Base-by-base conservation (phyloP, 2,888 invertebrate species). In the Hydriomena furcata region DNA sequence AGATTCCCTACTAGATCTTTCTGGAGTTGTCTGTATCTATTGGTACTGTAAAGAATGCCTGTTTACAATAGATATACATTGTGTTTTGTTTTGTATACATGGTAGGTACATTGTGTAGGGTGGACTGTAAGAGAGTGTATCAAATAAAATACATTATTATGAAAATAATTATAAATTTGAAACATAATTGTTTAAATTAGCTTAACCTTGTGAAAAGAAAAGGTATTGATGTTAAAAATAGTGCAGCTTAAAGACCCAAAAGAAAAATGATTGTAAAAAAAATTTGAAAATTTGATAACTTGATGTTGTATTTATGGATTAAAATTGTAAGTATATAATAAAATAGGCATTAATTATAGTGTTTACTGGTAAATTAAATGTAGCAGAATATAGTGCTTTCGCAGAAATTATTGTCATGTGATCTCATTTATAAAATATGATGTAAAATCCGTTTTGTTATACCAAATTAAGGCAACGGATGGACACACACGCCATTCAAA, bases 381-480 rank as follows among this genome's bases (percentile, higher is more conserved):
- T 41, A 25, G 40, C 30, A 31, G 28, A 13, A 40, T 34, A 35
- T 27, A 27, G 20, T 25, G 7, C 34, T 47, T 40, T 41, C 11
- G 31, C 34, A 38, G 34, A 38, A 52, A 52, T 46, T 38, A 47
- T 52, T 34, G 24, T 47, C 27, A 47, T 35, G 43, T 52, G 52
- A 52, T 52, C 52, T 52, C 52, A 52, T 52, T 45, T 47, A 38
- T 34, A 51, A 46, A 32, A 35, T 40, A 38, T 52, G 10, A 38
- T 37, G 37, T 32, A 37, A 20, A 31, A 32, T 46, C 36, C 37
- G 7, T 27, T 47, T 41, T 41, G 7, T 13, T 17, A 31, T 21
- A 40, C 8, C 12, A 30, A 38, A 27, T 28, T 32, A 24, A 28
- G 8, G 23, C 11, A 36, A 25, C 8, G 2, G n/a, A 25, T 8